Evolutionary conservation across 2,113 vertebrate species (phyloP), one percentile per base, ranked within the genome.

Genomic region (Oostethus manadensis): DNA sequence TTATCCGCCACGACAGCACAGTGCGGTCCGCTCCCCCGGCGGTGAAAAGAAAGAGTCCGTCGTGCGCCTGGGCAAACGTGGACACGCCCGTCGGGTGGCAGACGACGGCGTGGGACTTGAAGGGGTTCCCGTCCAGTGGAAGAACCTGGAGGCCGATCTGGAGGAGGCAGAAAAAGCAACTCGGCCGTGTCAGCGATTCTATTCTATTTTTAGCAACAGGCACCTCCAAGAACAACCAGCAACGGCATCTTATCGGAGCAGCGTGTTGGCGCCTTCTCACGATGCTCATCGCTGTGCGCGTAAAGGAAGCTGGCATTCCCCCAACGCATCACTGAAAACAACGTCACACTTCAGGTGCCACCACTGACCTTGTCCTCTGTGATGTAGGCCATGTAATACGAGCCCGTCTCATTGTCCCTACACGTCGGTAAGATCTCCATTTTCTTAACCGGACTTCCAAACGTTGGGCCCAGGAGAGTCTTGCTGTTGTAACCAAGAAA

Each of bases 81-180:
- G 90, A 87, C 51, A 80, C 91, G 0, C 92, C 93, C 0, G 55
- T 60, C 0, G 94, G 90, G 73, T 99, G 95, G 84, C 94, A 94
- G 17, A 94, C 69, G 56, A 93, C 64, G 26, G 92, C 92, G 3
- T 82, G 90, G 9, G 93, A 94, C 76, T 90, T 97, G 79, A 92
- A 91, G 1, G 94, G 97, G 57, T 99, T 98, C 58, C 97, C 97
- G 21, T 99, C 97, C 0, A 94, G 29, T 1, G 96, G 97, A 38
- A 99, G 80, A 58, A 95, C 92, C 88, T 98, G 97, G 62, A 99
- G 85, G 38, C 96, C 97, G 54, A 99, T 86, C 97, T 99, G 38
- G 2, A 60, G 35, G 29, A 60, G 29, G 62, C 16, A 50, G 1
- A 40, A 64, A 1, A 35, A 66, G n/a, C 45, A 17, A 53, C 3